Evolutionary conservation across 2,113 vertebrate species (phyloP).

Genomic region (Macroglossus sobrinus): DNA sequence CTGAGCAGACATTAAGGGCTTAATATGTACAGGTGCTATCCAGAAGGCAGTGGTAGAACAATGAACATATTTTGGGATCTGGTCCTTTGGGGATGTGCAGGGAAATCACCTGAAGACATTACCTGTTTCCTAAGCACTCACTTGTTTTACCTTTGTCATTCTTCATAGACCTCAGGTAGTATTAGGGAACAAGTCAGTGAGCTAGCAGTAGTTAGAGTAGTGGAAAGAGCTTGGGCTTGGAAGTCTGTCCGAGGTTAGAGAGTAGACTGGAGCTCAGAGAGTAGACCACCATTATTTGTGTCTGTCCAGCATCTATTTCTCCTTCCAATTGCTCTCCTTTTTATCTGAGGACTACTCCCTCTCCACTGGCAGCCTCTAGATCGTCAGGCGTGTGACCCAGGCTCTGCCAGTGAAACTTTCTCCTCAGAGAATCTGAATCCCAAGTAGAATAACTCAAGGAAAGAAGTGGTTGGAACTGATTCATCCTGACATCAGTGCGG

Average conservation of each 20-base stretch:
- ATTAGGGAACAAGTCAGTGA: neutral
- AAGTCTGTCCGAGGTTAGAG: neutral
- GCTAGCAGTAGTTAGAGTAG: neutral
- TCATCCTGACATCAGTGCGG: neutral
- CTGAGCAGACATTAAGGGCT: neutral
- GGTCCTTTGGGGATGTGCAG: neutral
- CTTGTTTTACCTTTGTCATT: neutral
- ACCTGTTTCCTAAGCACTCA: neutral
- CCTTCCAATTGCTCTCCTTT: neutral
- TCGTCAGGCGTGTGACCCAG: neutral
- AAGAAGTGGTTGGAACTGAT: neutral
- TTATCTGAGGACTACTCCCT: neutral
- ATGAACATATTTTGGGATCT: neutral
- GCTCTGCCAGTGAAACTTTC: neutral
- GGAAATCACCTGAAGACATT: neutral
- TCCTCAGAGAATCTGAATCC: neutral
- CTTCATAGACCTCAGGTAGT: neutral
- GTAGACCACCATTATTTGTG: neutral
- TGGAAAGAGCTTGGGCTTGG: neutral
- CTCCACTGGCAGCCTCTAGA: neutral
- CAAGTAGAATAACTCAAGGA: neutral
- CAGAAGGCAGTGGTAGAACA: neutral
- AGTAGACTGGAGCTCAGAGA: neutral
- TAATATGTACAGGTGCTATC: no score
- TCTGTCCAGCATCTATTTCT: neutral